Evolutionary conservation across 2,888 invertebrate genomes (phyloP).

Genomic region (Augochlorella aurata): DNA sequence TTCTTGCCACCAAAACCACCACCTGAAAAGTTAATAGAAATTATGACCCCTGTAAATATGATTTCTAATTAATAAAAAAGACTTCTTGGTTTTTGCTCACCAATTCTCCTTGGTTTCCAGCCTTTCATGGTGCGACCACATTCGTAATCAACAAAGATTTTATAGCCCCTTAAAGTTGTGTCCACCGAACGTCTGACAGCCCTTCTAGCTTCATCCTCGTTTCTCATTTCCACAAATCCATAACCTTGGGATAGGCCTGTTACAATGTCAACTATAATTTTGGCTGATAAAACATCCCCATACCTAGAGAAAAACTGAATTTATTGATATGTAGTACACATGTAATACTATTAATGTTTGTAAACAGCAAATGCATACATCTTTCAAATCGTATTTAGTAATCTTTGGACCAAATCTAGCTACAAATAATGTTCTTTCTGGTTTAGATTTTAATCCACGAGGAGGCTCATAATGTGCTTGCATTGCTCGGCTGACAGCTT

Average conservation of each 20-base stretch:
- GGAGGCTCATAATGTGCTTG: slow-evolving; percentile 87
- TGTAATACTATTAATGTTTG: neutral
- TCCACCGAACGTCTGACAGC: slow-evolving; percentile 86
- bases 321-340: slow-evolving; percentile 79
- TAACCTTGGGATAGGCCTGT: slow-evolving; percentile 92
- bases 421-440: slow-evolving; percentile 89
- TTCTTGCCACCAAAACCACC: slow-evolving; percentile 94
- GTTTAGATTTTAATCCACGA: slow-evolving; percentile 86
- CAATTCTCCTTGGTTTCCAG: slow-evolving; percentile 93
- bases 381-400: slow-evolving; percentile 84
- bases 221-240: slow-evolving; percentile 92
- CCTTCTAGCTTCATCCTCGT: slow-evolving; percentile 84
- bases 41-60: neutral
- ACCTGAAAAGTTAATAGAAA: slow-evolving; percentile 80
- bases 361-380: slow-evolving; percentile 72
- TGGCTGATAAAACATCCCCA: slow-evolving; percentile 84
- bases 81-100: slow-evolving; percentile 67
- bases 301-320: slow-evolving; percentile 87
- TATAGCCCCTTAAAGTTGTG: slow-evolving; percentile 86
- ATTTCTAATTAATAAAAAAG: neutral
- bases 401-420: slow-evolving; percentile 88
- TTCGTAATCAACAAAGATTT: slow-evolving; percentile 90
- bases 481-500: slow-evolving; percentile 88
- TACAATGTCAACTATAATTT: slow-evolving; percentile 88
- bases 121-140: slow-evolving; percentile 88